Conservation (phyloP, 2,888 invertebrate genomes). For the Leptinotarsa haldemani region DNA sequence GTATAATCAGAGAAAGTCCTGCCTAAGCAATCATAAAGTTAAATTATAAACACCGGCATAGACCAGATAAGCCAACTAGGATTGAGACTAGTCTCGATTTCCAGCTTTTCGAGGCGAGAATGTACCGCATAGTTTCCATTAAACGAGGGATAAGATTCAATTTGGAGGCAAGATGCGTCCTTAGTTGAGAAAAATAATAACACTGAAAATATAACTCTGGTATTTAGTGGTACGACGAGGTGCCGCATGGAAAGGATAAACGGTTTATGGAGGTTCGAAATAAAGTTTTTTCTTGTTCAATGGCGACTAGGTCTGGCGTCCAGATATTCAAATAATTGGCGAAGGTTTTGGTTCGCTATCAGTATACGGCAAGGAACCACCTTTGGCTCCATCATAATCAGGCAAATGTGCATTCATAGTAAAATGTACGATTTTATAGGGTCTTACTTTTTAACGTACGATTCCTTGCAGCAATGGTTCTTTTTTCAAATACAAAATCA, state of each 20-base stretch:
- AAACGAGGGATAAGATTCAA: conserved; percentile 23
- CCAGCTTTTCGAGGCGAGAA: not conserved
- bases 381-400: no score
- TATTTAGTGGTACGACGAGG: not conserved
- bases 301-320: not conserved
- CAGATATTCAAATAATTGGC: no score
- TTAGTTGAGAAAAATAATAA: conserved; percentile 4
- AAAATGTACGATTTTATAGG: no score
- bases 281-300: not conserved
- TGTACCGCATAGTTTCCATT: conserved; percentile 25
- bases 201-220: not conserved
- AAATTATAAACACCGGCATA: conserved; percentile 32
- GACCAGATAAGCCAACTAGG: conserved; percentile 30
- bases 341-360: no score
- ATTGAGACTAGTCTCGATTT: conserved; percentile 4
- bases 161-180: not conserved
- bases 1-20: conserved; percentile 17
- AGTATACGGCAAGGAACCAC: not conserved
- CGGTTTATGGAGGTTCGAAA: not conserved
- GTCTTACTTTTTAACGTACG: no score
- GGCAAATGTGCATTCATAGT: no score
- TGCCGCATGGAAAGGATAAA: not conserved
- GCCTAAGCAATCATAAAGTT: conserved; percentile 28
- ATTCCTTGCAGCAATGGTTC: no score
- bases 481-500: no score